Percentiles rank a stretch among this genome's conserved stretches.
Evolutionary conservation across 2,888 invertebrate species (phyloP).

Genomic region (Drosophila prolongata): DNA sequence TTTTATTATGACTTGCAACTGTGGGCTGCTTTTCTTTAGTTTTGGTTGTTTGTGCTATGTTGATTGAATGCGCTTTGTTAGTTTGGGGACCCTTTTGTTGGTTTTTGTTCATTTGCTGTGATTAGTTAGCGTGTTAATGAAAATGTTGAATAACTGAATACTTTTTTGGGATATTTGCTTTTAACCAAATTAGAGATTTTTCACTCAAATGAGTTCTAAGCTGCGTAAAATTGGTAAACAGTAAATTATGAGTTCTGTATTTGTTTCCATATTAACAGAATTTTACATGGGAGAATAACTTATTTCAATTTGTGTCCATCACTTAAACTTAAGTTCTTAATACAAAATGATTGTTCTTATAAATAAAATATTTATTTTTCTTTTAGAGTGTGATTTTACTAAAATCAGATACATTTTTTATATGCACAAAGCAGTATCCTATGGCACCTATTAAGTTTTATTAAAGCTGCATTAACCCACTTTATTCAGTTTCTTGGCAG

Average conservation of each 20-base stretch:
- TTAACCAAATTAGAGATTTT: constrained; percentile 46
- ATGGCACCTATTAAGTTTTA: constrained; percentile 3
- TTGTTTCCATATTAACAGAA: background rate
- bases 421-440: background rate
- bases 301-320: background rate
- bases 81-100: constrained; percentile 55
- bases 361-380: no score
- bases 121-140: constrained; percentile 60
- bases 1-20: constrained; percentile 78
- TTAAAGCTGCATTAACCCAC: constrained; percentile 15
- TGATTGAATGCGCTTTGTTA: constrained; percentile 77
- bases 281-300: background rate
- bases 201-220: background rate
- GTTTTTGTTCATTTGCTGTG: constrained; percentile 64
- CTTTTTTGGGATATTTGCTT: constrained; percentile 17
- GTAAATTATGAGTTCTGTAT: no score
- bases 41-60: constrained; percentile 57
- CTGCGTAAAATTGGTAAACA: constrained; percentile 4
- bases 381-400: no score
- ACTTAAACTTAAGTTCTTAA: no score
- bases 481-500: constrained; percentile 20
- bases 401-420: background rate
- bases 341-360: no score
- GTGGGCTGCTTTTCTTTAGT: constrained; percentile 38
- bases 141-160: constrained; percentile 62